Base-by-base conservation (phyloP, 2,797 vertebrate species). In the Chlorospingus semifuscus region DNA sequence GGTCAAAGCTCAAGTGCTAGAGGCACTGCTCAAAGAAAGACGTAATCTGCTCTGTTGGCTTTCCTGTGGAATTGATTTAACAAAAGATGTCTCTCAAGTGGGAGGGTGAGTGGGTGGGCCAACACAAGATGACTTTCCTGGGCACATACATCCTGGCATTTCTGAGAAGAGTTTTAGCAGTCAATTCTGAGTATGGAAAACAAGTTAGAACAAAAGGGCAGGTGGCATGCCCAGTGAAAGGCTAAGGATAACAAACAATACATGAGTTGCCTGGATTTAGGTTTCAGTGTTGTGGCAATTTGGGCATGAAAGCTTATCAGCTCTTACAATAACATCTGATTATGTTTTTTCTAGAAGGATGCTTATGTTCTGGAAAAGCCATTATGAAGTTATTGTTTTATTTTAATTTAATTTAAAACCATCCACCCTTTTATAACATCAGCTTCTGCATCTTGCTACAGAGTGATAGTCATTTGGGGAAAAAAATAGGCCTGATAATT, bases 361-460 rank as follows among this genome's bases (percentile, higher is more conserved):
- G 0, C 3, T 60, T 49, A 27, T 74, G 70, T 63, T 90, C 88
- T 89, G 64, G 56, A 66, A 89, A 94, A 90, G 37, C 34, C 32
- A 68, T 92, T 92, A 90, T 29, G 41, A 93, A 86, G n/a, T 65
- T 76, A 84, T 65, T 79, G 64, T 66, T 59, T 79, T 81, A 55
- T 82, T 91, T 82, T 70, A 89, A 97, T 93, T 63, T 46, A 64
- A 95, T 95, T 95, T 68, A 12, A 94, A 90, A 11, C 36, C 77
- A 89, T 77, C 29, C 23, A 53, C 15, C 11, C 77, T 77, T 93
- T 92, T 90, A 60, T 53, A 80, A 66, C 11, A 63, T 87, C 56
- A 89, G 52, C 22, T 6, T 75, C 66, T 87, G 59, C 47, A 49
- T 81, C 47, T 86, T 63, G 61, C 27, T 75, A 17, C 6, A 56